Conservation (phyloP, 2,797 vertebrate species). For the Oreortyx pictus region DNA sequence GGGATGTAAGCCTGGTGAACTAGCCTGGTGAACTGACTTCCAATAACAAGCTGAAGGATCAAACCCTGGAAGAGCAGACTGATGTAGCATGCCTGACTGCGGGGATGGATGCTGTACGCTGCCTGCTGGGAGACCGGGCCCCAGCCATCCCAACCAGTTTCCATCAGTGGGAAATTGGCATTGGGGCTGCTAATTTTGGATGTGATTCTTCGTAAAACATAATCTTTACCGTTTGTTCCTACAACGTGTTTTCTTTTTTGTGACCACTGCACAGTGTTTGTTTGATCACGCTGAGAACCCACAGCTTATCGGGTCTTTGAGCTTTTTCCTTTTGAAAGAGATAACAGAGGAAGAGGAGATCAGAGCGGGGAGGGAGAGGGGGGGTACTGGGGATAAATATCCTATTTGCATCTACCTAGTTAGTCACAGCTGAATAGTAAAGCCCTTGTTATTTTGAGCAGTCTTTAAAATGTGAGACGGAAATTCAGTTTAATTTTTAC, state of each 20-base stretch:
- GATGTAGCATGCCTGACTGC: not conserved
- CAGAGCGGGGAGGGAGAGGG: not conserved
- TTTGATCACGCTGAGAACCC: slow-evolving; percentile 59
- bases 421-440: slow-evolving; percentile 27
- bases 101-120: not conserved
- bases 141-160: not conserved
- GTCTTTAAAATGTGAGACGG: not conserved
- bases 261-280: slow-evolving; percentile 46
- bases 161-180: not conserved
- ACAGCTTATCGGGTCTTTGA: slow-evolving; percentile 68
- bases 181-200: not conserved
- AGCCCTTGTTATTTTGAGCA: not conserved
- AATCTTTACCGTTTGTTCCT: slow-evolving; percentile 2
- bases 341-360: not conserved
- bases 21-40: not conserved
- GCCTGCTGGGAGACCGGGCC: not conserved
- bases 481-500: slow-evolving; percentile 30
- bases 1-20: not conserved
- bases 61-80: not conserved
- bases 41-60: not conserved
- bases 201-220: not conserved
- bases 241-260: slow-evolving; percentile 50
- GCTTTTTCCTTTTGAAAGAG: slow-evolving; percentile 70
- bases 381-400: slow-evolving; percentile 27
- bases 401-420: slow-evolving; percentile 23